Evolutionary conservation across 2,888 invertebrate genomes (phyloP).

Genomic region (Melolontha melolontha): DNA sequence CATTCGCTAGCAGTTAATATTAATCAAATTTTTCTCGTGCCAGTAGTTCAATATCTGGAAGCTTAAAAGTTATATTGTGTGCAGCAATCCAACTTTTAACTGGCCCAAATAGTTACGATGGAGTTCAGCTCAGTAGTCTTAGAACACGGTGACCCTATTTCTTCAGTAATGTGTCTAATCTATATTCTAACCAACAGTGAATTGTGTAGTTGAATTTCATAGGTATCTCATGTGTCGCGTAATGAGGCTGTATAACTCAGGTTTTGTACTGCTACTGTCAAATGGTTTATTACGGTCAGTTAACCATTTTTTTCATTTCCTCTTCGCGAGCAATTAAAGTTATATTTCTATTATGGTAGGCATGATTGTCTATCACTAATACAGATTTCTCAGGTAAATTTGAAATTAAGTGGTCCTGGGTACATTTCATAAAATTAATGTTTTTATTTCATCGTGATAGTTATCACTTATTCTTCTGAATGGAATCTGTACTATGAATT

Average conservation of each 20-base stretch:
- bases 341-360: slow-evolving; percentile 51
- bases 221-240: background rate
- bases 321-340: slow-evolving; percentile 14
- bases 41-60: slow-evolving; percentile 23
- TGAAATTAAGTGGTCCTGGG: slow-evolving; percentile 51
- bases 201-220: background rate
- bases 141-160: slow-evolving; percentile 12
- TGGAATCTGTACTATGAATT: too few species aligned
- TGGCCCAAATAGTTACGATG: slow-evolving; percentile 41
- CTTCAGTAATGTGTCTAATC: slow-evolving; percentile 26
- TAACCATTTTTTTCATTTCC: slow-evolving; percentile 39
- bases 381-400: slow-evolving; percentile 52
- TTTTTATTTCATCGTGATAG: slow-evolving; percentile 55
- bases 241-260: slow-evolving; percentile 1
- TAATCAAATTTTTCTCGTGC: slow-evolving; percentile 26
- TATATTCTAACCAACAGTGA: background rate
- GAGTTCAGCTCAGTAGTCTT: slow-evolving; percentile 31
- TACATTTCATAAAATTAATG: slow-evolving; percentile 53
- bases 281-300: slow-evolving; percentile 5
- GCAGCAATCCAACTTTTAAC: slow-evolving; percentile 25
- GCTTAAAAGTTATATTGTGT: slow-evolving; percentile 29
- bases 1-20: slow-evolving; percentile 6
- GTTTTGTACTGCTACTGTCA: slow-evolving; percentile 12
- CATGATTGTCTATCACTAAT: slow-evolving; percentile 45
- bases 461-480: slow-evolving; percentile 50